A percentile compares a stretch with the other conserved stretches of the same genome.
phyloP scores from a whole-genome alignment of 2,888 invertebrate species.

The Hydriomena furcata region DNA sequence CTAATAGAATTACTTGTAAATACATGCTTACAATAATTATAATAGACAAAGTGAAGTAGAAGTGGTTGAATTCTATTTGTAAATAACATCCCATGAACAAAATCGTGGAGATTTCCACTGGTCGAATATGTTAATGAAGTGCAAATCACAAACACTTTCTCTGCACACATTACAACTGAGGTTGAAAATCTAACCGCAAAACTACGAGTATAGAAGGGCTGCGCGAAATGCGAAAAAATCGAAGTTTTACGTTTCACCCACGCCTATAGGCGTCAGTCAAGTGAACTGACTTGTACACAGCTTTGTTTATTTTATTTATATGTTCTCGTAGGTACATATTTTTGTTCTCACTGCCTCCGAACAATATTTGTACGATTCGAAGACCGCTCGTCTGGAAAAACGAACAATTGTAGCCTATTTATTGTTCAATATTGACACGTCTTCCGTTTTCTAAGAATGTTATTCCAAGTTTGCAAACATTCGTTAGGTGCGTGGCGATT shows the following conservation, averaged over 20 bases:
- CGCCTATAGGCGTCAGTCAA: slow-evolving; percentile 42
- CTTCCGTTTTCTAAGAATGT: slow-evolving; percentile 29
- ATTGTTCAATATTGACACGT: slow-evolving; percentile 37
- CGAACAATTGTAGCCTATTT: slow-evolving; percentile 41
- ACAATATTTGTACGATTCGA: slow-evolving; percentile 43
- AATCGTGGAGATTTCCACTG: too few relatives aligned
- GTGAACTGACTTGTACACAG: slow-evolving; percentile 42
- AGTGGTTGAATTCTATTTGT: too few relatives aligned
- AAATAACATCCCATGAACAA: too few relatives aligned
- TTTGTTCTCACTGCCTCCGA: slow-evolving; percentile 35
- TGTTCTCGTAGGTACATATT: slow-evolving; percentile 36
- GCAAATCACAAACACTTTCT: too few relatives aligned
- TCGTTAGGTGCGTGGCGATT: slow-evolving; percentile 17
- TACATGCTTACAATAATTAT: too few relatives aligned
- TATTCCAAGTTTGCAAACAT: slow-evolving; percentile 34
- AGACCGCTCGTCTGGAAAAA: slow-evolving; percentile 42
- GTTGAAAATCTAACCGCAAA: slow-evolving; percentile 19
- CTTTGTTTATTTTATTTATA: slow-evolving; percentile 36
- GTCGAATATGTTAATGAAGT: too few relatives aligned
- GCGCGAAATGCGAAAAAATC: slow-evolving; percentile 22
- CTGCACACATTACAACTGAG: not conserved
- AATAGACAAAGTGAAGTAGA: too few relatives aligned
- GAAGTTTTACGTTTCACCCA: slow-evolving; percentile 28
- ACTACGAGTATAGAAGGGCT: slow-evolving; percentile 16
- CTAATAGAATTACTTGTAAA: too few relatives aligned